Percentiles rank a stretch among this genome's conserved stretches.
Conservation (phyloP, 2,113 vertebrate species). For the Caranx ignobilis region DNA sequence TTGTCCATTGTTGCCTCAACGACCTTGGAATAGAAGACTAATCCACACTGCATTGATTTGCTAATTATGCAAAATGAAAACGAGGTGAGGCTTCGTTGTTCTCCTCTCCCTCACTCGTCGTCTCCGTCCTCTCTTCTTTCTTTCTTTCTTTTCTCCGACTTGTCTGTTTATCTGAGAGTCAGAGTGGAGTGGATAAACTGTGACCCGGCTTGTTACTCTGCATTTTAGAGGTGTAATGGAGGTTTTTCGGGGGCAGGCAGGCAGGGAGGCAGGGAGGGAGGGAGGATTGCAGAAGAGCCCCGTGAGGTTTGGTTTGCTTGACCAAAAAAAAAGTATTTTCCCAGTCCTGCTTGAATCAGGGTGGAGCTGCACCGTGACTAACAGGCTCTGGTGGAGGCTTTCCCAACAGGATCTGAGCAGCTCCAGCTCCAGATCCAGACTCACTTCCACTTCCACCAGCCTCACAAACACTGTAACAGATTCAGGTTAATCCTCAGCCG, state of each 20-base stretch:
- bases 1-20: not conserved
- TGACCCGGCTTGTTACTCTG: conserved; percentile 35
- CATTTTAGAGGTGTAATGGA: conserved; percentile 29
- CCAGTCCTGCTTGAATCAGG: conserved; percentile 27
- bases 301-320: conserved; percentile 22
- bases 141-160: not conserved
- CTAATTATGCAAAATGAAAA: conserved; percentile 51
- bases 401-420: conserved; percentile 40
- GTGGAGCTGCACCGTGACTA: conserved; percentile 49
- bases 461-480: conserved; percentile 42
- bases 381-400: conserved; percentile 54
- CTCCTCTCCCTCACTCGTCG: not conserved
- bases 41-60: conserved; percentile 40
- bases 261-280: no score
- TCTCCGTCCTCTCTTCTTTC: not conserved
- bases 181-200: conserved; percentile 12
- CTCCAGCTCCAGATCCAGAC: conserved; percentile 17
- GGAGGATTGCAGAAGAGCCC: conserved; percentile 2
- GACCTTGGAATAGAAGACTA: conserved; percentile 43
- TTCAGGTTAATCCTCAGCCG: conserved; percentile 65
- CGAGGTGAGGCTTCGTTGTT: conserved; percentile 2
- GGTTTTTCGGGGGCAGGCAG: not conserved
- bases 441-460: conserved; percentile 10
- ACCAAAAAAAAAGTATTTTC: conserved; percentile 29
- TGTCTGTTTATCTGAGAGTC: not conserved